Conservation (phyloP, 2,888 invertebrate species). For the Sinodicranocentrus sp. region DNA sequence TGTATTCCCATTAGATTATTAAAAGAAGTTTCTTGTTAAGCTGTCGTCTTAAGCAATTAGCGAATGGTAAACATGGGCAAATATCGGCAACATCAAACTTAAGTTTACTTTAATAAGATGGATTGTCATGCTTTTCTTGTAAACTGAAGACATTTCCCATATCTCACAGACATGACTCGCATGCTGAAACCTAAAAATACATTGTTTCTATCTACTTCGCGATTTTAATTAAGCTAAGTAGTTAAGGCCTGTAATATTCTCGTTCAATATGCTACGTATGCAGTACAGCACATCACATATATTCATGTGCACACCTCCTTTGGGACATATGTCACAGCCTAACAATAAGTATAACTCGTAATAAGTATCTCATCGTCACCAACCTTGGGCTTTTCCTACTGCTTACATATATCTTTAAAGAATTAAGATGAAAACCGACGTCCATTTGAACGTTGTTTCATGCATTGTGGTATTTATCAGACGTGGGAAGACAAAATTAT, state of each 20-base stretch:
- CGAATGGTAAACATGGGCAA: slow-evolving; percentile 52
- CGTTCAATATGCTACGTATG: too few species aligned
- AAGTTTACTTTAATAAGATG: slow-evolving; percentile 45
- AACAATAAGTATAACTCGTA: neutral
- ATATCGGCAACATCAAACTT: slow-evolving; percentile 66
- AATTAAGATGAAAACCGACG: slow-evolving; percentile 7
- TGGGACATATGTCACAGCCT: neutral
- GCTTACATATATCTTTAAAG: neutral
- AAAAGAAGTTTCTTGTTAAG: slow-evolving; percentile 40
- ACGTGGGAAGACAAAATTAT: slow-evolving; percentile 9
- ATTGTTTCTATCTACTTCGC: neutral
- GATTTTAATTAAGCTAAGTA: slow-evolving; percentile 19
- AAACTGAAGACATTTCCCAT: neutral
- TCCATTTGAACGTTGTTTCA: neutral
- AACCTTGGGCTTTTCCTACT: slow-evolving; percentile 39
- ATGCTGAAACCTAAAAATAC: neutral
- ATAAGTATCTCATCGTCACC: neutral
- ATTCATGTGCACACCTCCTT: neutral
- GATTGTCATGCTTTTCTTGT: slow-evolving; percentile 14
- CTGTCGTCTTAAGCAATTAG: slow-evolving; percentile 68
- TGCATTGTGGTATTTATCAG: neutral
- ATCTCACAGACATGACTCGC: neutral
- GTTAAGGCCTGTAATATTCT: too few species aligned
- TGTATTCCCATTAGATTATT: neutral
- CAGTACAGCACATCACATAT: too few species aligned